Base-by-base conservation (phyloP, 1,140 invertebrate species). In the Bacillus rossius region DNA sequence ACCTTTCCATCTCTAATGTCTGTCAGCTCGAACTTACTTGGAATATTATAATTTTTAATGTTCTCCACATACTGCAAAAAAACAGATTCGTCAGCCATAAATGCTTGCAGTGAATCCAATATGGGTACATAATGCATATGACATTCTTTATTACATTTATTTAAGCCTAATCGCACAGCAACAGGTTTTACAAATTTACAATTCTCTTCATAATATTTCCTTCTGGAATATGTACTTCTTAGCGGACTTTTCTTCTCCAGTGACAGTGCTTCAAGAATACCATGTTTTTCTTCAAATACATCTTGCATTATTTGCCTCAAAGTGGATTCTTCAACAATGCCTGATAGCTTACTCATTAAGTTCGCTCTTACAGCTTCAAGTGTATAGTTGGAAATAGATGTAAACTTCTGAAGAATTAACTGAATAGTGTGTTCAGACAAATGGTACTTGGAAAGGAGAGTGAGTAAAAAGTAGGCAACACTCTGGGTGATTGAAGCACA, bases 141-240 rank as follows among this genome's bases (percentile, higher is more conserved):
- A 22, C 52, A 37, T 37, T 54, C 25, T n/a, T 22, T 54, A 54
- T 54, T 54, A n/a, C 22, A 37, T 54, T 54, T 14, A 42, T 54
- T 54, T 20, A 40, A 22, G 22, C 52, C 52, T 23, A 54, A 38
- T 22, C 26, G 14, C n/a, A 8, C n/a, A 17, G 26, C 26, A 13
- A 54, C 14, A 7, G 52, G 52, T 22, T 22, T 34, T 7, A 54
- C 52, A 42, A 16, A 54, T 22, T 42, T 22, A 42, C 29, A 54
- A 45, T 45, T 45, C 17, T 45, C 23, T 45, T 45, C 17, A 45
- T 45, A 45, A 45, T 20, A 45, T 25, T 45, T 45, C 43, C 23
- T 19, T 45, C 43, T 3, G 5, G 43, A 45, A 45, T 25, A 20
- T 45, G 43, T 45, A 25, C 43, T 45, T 8, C 43, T 19, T 25